Evolutionary conservation across 1,140 invertebrate species (phyloP).

Genomic region (Aphelenchoides fujianensis): DNA sequence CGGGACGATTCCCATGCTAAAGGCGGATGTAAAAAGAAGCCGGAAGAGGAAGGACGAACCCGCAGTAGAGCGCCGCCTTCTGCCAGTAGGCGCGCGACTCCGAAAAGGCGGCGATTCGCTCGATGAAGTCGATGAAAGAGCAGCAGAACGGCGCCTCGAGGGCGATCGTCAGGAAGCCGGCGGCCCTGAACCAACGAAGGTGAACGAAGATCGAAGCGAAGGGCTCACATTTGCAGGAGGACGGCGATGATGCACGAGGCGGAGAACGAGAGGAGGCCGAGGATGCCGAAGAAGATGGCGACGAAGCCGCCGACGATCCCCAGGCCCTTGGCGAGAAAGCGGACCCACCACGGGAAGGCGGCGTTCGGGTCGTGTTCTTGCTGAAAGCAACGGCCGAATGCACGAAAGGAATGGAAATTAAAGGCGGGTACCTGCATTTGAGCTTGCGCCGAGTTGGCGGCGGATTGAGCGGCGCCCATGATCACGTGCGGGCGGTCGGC

Average conservation of each 20-base stretch:
- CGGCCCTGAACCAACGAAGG: slow-evolving; percentile 67
- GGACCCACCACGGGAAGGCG: slow-evolving; percentile 76
- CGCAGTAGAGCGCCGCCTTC: slow-evolving; percentile 77
- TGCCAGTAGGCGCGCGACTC: slow-evolving; percentile 83
- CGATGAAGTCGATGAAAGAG: slow-evolving; percentile 85
- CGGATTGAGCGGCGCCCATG: slow-evolving; percentile 6
- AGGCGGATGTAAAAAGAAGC: slow-evolving; percentile 27
- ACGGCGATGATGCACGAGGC: slow-evolving; percentile 75
- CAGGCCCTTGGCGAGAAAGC: slow-evolving; percentile 76
- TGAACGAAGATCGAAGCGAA: neutral
- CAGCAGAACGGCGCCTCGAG: slow-evolving; percentile 91
- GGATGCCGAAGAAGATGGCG: slow-evolving; percentile 79
- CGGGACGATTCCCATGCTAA: slow-evolving; percentile 64
- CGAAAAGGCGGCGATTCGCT: slow-evolving; percentile 75
- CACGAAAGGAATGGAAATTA: too few species aligned
- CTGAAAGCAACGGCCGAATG: too few species aligned
- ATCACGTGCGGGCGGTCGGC: too few species aligned
- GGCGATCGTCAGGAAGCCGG: slow-evolving; percentile 78
- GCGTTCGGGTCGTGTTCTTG: slow-evolving; percentile 61
- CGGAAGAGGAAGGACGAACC: slow-evolving; percentile 69
- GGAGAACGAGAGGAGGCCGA: slow-evolving; percentile 75
- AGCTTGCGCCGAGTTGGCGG: slow-evolving; percentile 14
- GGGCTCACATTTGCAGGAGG: slow-evolving; percentile 79
- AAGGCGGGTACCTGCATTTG: too few species aligned
- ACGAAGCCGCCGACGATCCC: slow-evolving; percentile 81